These are phyloP conservation scores for Pangasius sanitwongsei DNA, from an alignment of 2,797 vertebrate genomes.

Conservation along the genomic window DNA sequence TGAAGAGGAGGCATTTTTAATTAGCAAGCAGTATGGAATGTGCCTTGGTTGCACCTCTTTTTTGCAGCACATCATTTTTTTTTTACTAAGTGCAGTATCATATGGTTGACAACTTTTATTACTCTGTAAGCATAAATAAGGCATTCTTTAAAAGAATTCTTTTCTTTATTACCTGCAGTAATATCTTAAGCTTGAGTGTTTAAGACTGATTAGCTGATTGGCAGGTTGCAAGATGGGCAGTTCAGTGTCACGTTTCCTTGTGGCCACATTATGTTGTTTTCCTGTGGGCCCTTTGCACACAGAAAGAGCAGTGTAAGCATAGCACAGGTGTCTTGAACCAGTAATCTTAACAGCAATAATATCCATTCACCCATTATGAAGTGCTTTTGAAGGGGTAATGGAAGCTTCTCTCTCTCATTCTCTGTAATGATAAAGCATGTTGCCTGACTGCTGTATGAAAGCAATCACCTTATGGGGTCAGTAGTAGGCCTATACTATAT, in stretches of 20 bases:
- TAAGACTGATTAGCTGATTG: slow-evolving; percentile 46
- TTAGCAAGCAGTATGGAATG: slow-evolving; percentile 48
- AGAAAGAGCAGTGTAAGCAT: slow-evolving; percentile 71
- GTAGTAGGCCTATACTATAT: neutral
- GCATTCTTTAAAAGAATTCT: neutral
- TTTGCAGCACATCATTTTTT: slow-evolving; percentile 46
- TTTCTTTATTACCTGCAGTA: slow-evolving; percentile 9
- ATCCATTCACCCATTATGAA: slow-evolving; percentile 59
- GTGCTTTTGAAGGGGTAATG: slow-evolving; percentile 67
- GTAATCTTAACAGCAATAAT: slow-evolving; percentile 73
- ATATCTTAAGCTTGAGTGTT: slow-evolving; percentile 22
- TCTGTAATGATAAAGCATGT: slow-evolving; percentile 1
- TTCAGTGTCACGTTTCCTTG: slow-evolving; percentile 49
- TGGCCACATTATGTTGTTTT: slow-evolving; percentile 58
- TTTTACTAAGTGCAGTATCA: slow-evolving; percentile 44
- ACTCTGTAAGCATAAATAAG: slow-evolving; percentile 35
- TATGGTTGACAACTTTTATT: slow-evolving; percentile 35
- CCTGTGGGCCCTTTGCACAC: slow-evolving; percentile 49
- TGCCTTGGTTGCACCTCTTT: slow-evolving; percentile 49
- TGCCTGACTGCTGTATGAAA: slow-evolving; percentile 20
- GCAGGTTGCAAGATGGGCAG: slow-evolving; percentile 43
- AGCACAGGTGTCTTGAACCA: slow-evolving; percentile 68
- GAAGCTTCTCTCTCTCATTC: slow-evolving; percentile 50
- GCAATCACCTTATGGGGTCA: neutral
- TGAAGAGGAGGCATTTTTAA: slow-evolving; percentile 39